Evolutionary conservation across 1,140 invertebrate species (phyloP).

Genomic region (Caerostris extrusa): DNA sequence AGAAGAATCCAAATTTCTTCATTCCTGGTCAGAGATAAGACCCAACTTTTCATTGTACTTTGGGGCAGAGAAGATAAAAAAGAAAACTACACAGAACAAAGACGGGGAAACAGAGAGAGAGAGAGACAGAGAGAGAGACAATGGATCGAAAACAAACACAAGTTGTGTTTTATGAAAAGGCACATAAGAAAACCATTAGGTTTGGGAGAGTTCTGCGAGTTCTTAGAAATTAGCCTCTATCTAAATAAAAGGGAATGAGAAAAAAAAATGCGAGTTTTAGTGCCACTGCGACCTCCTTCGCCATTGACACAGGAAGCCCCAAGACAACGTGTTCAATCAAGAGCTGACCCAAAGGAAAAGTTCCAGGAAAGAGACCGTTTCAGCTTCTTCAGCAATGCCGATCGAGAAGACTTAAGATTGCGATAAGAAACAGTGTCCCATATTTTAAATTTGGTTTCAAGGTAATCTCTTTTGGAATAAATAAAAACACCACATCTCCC

Average conservation of each 20-base stretch:
- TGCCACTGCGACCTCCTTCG: neutral
- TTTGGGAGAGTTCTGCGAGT: neutral
- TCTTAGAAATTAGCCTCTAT: neutral
- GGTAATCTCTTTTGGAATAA: neutral
- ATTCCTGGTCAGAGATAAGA: neutral
- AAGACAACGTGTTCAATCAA: neutral
- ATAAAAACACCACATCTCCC: neutral
- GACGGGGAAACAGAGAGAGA: neutral
- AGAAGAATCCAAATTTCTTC: neutral
- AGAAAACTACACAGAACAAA: neutral
- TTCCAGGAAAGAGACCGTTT: neutral
- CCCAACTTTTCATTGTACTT: neutral
- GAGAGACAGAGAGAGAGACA: neutral
- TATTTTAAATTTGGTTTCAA: neutral
- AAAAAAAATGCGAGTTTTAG: neutral
- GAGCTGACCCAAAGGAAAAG: slow-evolving; percentile 26
- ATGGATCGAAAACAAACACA: too few species aligned
- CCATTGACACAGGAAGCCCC: slow-evolving; percentile 16
- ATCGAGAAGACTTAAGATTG: neutral
- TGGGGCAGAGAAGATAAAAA: too few species aligned
- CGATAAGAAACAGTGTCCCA: neutral
- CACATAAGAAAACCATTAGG: neutral
- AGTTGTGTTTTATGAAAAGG: neutral
- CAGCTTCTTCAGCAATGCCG: neutral
- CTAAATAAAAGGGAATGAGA: slow-evolving; percentile 20